Conservation (phyloP, 2,113 vertebrate genomes). For the Malurus alboscapulatus region DNA sequence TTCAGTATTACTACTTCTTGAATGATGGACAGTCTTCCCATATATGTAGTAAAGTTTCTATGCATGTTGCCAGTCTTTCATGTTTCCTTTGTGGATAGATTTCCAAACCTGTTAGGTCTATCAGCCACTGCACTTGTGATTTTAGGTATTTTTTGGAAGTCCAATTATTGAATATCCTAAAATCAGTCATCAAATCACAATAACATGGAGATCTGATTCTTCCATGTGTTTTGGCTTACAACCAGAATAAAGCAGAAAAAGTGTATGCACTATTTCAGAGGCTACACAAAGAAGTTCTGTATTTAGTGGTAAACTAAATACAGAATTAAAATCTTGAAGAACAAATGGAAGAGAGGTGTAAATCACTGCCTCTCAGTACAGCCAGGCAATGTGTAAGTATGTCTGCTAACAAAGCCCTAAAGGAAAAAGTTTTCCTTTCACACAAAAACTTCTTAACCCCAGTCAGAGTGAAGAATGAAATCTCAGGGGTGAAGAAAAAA, state of each 20-base stretch:
- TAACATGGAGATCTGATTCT: neutral
- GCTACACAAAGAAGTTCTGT: neutral
- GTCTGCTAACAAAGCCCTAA: neutral
- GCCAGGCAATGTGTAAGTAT: neutral
- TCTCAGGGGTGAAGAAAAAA: neutral
- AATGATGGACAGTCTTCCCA: neutral
- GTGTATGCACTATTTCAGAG: neutral
- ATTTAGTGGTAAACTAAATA: neutral
- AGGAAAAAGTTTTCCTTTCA: neutral
- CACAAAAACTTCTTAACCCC: neutral
- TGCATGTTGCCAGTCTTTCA: neutral
- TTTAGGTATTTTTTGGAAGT: neutral
- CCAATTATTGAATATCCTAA: neutral
- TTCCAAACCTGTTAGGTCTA: neutral
- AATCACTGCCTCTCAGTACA: neutral
- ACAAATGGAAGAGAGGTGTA: neutral
- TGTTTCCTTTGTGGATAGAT: neutral
- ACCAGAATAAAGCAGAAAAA: neutral
- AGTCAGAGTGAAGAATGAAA: neutral
- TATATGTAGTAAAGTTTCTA: neutral
- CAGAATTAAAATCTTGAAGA: neutral
- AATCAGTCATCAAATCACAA: neutral
- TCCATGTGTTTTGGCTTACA: neutral
- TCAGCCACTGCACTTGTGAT: neutral
- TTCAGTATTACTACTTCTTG: neutral